A percentile compares a stretch with the other conserved stretches of the same genome.
phyloP scores from a whole-genome alignment of 2,113 vertebrate genomes.

The Nerophis ophidion region DNA sequence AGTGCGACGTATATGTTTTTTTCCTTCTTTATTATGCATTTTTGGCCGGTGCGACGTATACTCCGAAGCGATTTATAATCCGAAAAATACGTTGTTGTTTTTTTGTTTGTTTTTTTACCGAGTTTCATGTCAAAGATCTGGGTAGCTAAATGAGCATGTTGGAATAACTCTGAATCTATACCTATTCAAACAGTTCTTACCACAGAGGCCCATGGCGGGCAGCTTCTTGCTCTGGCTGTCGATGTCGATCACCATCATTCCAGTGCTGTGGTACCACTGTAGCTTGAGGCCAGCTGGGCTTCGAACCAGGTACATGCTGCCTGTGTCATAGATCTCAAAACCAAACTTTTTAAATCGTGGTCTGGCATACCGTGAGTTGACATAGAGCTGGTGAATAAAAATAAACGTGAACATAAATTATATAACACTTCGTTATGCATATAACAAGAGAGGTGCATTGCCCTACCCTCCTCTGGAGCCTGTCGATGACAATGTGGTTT shows the following conservation, averaged over 20 bases:
- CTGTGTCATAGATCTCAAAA: slow-evolving; percentile 89
- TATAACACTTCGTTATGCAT: not conserved
- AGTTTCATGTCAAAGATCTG: too few relatives aligned
- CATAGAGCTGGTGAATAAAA: slow-evolving; percentile 70
- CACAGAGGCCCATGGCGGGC: slow-evolving; percentile 82
- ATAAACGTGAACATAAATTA: not conserved
- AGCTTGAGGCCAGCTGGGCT: slow-evolving; percentile 83
- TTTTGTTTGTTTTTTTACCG: too few relatives aligned
- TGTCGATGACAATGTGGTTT: slow-evolving; percentile 81
- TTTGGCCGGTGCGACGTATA: too few relatives aligned
- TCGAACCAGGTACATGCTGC: slow-evolving; percentile 87
- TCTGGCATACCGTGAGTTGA: slow-evolving; percentile 82
- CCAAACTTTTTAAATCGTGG: slow-evolving; percentile 86
- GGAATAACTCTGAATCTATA: not conserved
- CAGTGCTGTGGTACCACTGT: slow-evolving; percentile 93
- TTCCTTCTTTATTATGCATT: too few relatives aligned
- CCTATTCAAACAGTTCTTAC: slow-evolving; percentile 53
- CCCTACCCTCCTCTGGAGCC: slow-evolving; percentile 83
- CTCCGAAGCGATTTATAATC: too few relatives aligned
- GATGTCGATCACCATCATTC: slow-evolving; percentile 87
- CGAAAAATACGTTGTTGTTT: too few relatives aligned
- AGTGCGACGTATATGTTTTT: too few relatives aligned
- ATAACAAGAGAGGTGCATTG: slow-evolving; percentile 1
- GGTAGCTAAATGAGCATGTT: not conserved
- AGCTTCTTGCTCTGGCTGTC: slow-evolving; percentile 70